These are phyloP conservation scores for Scaeva pyrastri DNA, from an alignment of 2,888 invertebrate genomes.

Conservation along the genomic window DNA sequence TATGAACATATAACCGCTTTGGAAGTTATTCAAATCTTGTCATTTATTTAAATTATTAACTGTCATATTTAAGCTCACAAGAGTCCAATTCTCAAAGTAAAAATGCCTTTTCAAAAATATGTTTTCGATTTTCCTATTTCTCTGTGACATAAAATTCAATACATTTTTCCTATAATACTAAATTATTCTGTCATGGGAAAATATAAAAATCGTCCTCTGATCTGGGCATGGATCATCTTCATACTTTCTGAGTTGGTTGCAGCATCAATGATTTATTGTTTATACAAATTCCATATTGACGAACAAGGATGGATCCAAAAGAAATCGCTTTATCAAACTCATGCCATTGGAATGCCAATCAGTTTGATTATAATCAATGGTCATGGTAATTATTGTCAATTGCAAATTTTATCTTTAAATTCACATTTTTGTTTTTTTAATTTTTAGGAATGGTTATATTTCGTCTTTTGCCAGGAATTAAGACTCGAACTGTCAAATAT, in stretches of 20 bases:
- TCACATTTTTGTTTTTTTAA: neutral
- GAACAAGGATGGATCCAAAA: constrained; percentile 18
- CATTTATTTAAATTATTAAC: too few species aligned
- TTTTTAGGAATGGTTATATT: constrained; percentile 29
- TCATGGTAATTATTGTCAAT: constrained; percentile 10
- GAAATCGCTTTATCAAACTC: constrained; percentile 21
- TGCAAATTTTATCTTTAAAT: too few species aligned
- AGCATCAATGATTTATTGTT: neutral
- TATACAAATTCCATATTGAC: neutral
- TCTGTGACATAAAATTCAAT: constrained; percentile 1
- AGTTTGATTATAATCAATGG: constrained; percentile 20
- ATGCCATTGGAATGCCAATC: constrained; percentile 18
- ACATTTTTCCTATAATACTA: neutral
- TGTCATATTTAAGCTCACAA: too few species aligned
- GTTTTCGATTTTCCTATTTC: neutral
- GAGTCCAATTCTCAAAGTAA: too few species aligned
- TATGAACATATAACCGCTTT: too few species aligned
- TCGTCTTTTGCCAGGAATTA: constrained; percentile 14
- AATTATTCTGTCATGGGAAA: neutral
- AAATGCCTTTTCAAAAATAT: too few species aligned
- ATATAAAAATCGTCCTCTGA: neutral
- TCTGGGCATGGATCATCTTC: constrained; percentile 20
- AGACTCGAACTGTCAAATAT: constrained; percentile 12
- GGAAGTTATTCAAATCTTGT: too few species aligned
- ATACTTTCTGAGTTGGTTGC: constrained; percentile 22